These are phyloP conservation scores for Napeogenes inachia DNA, from an alignment of 2,888 invertebrate genomes.

Conservation along the genomic window DNA sequence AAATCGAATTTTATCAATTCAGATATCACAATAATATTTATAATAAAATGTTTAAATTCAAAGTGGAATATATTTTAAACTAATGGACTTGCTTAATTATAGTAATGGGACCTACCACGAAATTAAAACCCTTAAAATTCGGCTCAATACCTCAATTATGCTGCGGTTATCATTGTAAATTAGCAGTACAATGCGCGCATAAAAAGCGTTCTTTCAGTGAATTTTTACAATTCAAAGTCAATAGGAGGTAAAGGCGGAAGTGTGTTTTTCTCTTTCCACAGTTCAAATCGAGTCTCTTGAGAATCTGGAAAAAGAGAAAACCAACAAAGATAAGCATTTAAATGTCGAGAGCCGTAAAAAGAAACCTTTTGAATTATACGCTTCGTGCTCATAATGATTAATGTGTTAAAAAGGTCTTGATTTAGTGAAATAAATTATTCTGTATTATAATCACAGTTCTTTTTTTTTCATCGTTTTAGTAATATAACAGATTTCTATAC, in stretches of 20 bases:
- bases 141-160: neutral
- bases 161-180: constrained; percentile 4
- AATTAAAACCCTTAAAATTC: constrained; percentile 2
- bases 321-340: constrained; percentile 31
- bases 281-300: constrained; percentile 48
- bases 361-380: constrained; percentile 27
- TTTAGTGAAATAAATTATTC: neutral
- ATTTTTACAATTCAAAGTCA: constrained; percentile 43
- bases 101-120: neutral
- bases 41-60: constrained; percentile 1
- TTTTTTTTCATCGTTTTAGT: too few relatives aligned
- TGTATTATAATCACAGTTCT: neutral
- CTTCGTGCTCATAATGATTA: constrained; percentile 27
- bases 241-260: constrained; percentile 53
- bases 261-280: constrained; percentile 43
- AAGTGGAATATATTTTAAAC: neutral
- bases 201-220: constrained; percentile 5
- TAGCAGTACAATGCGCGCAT: constrained; percentile 6
- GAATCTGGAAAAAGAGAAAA: constrained; percentile 42
- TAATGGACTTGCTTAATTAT: neutral
- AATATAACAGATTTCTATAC: too few relatives aligned
- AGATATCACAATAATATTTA: constrained; percentile 8
- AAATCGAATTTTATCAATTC: constrained; percentile 7
- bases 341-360: constrained; percentile 25
- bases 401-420: constrained; percentile 20